phyloP scores from a whole-genome alignment of 92 coral and sea anemone species.

The Metridium senile region DNA sequence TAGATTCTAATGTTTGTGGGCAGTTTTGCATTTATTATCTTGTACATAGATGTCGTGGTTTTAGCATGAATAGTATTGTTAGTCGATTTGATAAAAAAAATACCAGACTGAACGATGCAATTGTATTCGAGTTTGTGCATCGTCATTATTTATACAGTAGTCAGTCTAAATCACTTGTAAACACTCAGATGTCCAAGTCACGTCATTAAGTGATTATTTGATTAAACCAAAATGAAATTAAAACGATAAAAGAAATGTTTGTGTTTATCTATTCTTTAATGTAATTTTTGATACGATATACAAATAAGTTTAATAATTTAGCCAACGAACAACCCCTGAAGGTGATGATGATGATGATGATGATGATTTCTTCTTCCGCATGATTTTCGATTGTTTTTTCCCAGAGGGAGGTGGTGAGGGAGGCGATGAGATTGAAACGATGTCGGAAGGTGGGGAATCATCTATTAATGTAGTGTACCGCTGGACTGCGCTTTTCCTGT shows the following conservation, averaged over 20 bases:
- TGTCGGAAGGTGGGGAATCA: too few relatives aligned
- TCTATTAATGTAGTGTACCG: not conserved
- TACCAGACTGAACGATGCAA: not conserved
- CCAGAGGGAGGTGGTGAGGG: not conserved
- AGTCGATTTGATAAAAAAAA: not conserved
- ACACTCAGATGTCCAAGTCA: not conserved
- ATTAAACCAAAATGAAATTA: not conserved
- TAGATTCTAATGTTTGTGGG: constrained; percentile 3
- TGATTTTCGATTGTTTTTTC: not conserved
- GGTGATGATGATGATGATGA: too few relatives aligned
- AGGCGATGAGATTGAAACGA: not conserved
- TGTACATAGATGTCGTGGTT: not conserved
- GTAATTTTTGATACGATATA: not conserved
- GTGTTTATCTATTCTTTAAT: not conserved
- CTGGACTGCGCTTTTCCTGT: constrained; percentile 9
- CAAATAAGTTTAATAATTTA: too few relatives aligned
- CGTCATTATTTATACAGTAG: not conserved
- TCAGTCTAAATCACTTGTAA: not conserved
- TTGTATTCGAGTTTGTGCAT: not conserved
- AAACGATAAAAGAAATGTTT: not conserved
- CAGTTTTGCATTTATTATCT: not conserved
- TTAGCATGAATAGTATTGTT: not conserved
- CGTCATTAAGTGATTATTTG: too few relatives aligned
- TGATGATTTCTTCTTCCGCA: too few relatives aligned
- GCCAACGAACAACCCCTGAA: not conserved